A percentile compares a stretch with the other conserved stretches of the same genome.
Evolutionary conservation across 2,113 vertebrate species (phyloP).

Genomic region (Macquaria australasica): DNA sequence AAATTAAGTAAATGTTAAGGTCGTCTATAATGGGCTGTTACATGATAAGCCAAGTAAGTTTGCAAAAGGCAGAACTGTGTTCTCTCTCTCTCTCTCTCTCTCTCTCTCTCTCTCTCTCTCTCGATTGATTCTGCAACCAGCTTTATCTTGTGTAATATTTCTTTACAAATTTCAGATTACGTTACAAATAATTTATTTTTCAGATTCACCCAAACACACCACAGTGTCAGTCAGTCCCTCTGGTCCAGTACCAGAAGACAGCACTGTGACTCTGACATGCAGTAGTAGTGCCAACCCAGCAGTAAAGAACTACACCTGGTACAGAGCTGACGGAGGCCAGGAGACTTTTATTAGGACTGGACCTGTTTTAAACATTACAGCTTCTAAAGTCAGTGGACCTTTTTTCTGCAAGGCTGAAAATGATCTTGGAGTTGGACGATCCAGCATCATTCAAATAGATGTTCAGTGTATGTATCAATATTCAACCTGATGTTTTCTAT

Average conservation of each 20-base stretch:
- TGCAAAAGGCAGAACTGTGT: not conserved
- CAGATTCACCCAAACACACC: not conserved
- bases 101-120: not conserved
- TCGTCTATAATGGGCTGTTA: not conserved
- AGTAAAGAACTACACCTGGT: no score
- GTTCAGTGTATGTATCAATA: conserved; percentile 3
- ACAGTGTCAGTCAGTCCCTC: conserved; percentile 7
- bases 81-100: not conserved
- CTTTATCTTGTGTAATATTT: not conserved
- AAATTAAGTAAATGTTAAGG: not conserved
- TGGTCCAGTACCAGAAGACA: conserved; percentile 21
- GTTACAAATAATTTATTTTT: not conserved
- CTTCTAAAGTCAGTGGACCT: no score
- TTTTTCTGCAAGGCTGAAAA: conserved; percentile 21
- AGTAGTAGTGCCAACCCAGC: no score
- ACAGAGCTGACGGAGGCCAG: no score
- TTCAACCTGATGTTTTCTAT: no score
- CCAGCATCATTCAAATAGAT: conserved; percentile 6
- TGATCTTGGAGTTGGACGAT: not conserved
- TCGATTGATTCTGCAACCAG: not conserved
- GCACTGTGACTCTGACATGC: not conserved
- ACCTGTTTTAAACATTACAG: no score
- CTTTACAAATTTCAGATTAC: not conserved
- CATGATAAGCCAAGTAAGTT: not conserved
- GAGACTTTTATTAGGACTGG: no score